Percentiles rank a stretch among this genome's conserved stretches.
Conservation (phyloP, 2,797 vertebrate species). For the Perodicticus potto region DNA sequence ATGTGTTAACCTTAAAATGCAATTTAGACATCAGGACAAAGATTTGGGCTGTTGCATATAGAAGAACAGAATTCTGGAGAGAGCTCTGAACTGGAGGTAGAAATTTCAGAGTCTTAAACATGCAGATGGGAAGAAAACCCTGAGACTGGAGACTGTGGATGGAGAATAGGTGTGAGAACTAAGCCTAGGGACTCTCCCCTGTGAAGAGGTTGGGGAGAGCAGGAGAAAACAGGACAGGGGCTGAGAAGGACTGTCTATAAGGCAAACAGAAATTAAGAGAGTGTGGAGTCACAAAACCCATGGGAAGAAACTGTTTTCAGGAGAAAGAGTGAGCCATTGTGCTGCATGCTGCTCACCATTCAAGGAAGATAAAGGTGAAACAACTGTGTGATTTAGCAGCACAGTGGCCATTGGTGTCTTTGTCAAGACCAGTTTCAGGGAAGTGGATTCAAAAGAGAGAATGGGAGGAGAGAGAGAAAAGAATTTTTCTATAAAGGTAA, state of each 20-base stretch:
- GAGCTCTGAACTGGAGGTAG: neutral
- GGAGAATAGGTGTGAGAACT: neutral
- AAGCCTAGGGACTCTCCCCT: neutral
- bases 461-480: neutral
- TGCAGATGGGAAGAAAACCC: neutral
- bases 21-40: neutral
- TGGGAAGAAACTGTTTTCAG: neutral
- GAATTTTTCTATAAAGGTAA: neutral
- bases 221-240: neutral
- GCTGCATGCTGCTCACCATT: neutral
- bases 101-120: neutral
- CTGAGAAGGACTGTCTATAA: neutral
- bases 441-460: neutral
- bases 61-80: neutral
- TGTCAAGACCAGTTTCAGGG: neutral
- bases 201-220: neutral
- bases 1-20: neutral
- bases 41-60: neutral
- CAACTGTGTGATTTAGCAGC: neutral
- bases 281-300: neutral
- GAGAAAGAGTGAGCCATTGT: neutral
- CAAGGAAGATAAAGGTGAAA: neutral
- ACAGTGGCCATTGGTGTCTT: neutral
- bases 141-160: neutral
- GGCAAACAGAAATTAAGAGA: neutral